Evolutionary conservation across 2,113 vertebrate genomes (phyloP).

Genomic region (Tragelaphus strepsiceros): DNA sequence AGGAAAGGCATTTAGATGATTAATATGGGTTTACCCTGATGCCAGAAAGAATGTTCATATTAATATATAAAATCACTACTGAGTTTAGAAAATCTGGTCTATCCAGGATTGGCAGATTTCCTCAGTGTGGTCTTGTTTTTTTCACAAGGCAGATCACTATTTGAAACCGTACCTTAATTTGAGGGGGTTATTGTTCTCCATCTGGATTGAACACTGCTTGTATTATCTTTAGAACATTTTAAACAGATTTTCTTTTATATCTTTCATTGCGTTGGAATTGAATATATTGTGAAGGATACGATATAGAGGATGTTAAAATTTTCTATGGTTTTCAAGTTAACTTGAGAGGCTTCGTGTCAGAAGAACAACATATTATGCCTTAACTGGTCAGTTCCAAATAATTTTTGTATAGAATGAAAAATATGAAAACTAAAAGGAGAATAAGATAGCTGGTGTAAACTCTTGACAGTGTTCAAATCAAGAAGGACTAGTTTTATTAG

Average conservation of each 20-base stretch:
- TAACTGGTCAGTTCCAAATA: not conserved
- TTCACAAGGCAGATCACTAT: not conserved
- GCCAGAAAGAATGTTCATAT: not conserved
- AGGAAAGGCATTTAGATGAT: not conserved
- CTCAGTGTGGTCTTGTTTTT: not conserved
- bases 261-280: not conserved
- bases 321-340: not conserved
- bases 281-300: not conserved
- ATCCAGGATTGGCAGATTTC: not conserved
- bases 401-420: slow-evolving; percentile 14
- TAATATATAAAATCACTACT: not conserved
- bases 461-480: not conserved
- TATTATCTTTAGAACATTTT: not conserved
- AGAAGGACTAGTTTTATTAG: not conserved
- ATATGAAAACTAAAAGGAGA: not conserved
- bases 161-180: not conserved
- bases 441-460: not conserved
- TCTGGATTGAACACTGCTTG: not conserved
- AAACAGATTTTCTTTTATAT: not conserved
- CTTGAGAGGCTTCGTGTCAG: not conserved
- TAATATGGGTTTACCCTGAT: not conserved
- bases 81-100: not conserved
- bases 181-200: not conserved
- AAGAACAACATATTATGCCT: not conserved
- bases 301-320: not conserved